Evolutionary conservation across 2,113 vertebrate species (phyloP), one percentile per base, ranked within the genome.

Genomic region (Morphnarchus princeps): DNA sequence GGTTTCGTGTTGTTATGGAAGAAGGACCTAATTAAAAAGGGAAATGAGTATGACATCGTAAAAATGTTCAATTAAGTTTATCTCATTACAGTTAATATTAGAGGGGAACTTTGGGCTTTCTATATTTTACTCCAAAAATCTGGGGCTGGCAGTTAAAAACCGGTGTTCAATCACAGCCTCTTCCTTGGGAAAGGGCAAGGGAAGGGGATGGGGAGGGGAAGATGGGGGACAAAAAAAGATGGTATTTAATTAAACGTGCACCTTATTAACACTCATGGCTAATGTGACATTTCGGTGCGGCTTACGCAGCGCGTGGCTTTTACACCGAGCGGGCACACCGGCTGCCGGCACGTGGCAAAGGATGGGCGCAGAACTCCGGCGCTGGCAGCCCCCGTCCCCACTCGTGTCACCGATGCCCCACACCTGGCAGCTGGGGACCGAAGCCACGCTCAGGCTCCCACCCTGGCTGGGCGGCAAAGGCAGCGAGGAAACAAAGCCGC

Each of bases 21-120:
- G 92, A 84, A 80, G 92, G 70, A 73, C 83, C 90, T 80, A 82
- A 97, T 96, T 95, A 96, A 93, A 91, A 91, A 96, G 73, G 88
- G 80, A 96, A 92, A 95, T 58, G 80, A 89, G 82, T 73, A 84
- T 15, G 93, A 72, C 90, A 87, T 63, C 52, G 29, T 85, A 38
- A 94, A 96, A 94, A 50, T 57, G 45, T 85, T 89, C 95, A 92
- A 84, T 96, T 94, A 96, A 93, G 45, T 61, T 58, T 50, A 72
- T 84, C 94, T 94, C 97, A 58, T 93, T 76, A 89, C 69, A 6
- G 69, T 72, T 88, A 47, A 84, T 43, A 87, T 90, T 76, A 67
- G 61, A 82, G 54, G 29, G 49, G 61, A 91, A 89, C 70, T 81
- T 61, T 1, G 82, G 17, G 83, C 61, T 84, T 70, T 80, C 81